phyloP scores from a whole-genome alignment of 2,113 vertebrate genomes.

The Ia io region DNA sequence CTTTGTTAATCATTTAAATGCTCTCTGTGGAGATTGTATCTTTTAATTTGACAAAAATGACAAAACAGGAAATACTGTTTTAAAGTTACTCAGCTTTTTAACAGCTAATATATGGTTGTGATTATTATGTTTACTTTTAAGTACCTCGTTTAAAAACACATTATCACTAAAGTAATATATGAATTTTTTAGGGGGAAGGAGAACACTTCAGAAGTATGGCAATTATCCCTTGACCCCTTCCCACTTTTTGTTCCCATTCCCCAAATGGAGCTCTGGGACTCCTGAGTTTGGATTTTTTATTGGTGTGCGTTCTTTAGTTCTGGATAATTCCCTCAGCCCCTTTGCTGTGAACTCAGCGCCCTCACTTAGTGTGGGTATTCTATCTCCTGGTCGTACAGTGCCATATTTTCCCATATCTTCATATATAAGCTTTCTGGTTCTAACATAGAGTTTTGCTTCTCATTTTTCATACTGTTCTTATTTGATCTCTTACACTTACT shows the following conservation, averaged over 20 bases:
- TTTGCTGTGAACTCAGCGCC: not conserved
- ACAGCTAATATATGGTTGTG: not conserved
- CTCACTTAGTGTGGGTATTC: not conserved
- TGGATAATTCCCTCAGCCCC: not conserved
- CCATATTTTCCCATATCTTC: not conserved
- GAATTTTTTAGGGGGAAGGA: not conserved
- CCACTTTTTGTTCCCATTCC: not conserved
- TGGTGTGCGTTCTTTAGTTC: not conserved
- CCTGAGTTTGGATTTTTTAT: not conserved
- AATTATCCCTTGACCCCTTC: not conserved
- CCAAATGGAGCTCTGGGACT: not conserved
- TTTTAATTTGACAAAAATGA: not conserved
- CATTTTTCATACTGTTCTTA: not conserved
- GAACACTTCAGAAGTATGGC: not conserved
- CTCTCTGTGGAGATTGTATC: not conserved
- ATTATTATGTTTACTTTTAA: not conserved
- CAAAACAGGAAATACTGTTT: not conserved
- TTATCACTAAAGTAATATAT: not conserved
- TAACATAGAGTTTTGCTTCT: not conserved
- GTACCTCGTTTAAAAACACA: not conserved
- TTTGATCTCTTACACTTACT: not conserved
- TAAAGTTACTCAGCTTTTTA: not conserved
- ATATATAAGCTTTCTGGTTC: not conserved
- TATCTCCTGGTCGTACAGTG: not conserved
- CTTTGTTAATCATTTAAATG: not conserved